Evolutionary conservation across 1,140 invertebrate species (phyloP).

Genomic region (Mercenaria mercenaria): DNA sequence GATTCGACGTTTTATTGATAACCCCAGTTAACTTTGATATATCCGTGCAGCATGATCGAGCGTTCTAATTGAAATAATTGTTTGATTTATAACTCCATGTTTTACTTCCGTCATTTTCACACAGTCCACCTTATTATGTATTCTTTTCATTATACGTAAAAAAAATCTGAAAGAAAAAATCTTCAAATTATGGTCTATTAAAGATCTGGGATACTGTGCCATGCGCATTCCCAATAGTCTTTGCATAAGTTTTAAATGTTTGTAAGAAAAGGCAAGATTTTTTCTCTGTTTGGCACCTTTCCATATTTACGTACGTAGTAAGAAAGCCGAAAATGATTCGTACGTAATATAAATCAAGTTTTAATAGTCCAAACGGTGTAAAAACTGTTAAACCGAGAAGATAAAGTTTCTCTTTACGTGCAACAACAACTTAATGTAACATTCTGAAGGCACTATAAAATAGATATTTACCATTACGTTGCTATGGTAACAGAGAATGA

Average conservation of each 20-base stretch:
- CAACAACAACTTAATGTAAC: slow-evolving; percentile 17
- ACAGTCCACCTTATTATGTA: too few species aligned
- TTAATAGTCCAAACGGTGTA: slow-evolving; percentile 14
- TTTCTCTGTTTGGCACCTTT: neutral
- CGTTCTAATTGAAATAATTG: neutral
- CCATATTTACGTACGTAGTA: slow-evolving; percentile 21
- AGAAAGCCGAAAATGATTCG: neutral
- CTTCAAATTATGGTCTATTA: too few species aligned
- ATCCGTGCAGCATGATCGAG: neutral
- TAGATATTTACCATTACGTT: slow-evolving; percentile 48
- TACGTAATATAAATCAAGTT: slow-evolving; percentile 19
- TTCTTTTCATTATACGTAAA: too few species aligned
- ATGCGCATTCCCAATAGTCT: too few species aligned
- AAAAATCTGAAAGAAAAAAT: too few species aligned
- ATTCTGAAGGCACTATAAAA: slow-evolving; percentile 31
- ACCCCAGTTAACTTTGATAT: neutral
- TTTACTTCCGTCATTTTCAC: neutral
- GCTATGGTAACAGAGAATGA: slow-evolving; percentile 49
- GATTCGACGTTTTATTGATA: neutral
- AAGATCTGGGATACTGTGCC: too few species aligned
- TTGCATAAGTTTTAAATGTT: too few species aligned
- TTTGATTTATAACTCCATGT: neutral
- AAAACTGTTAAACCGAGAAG: slow-evolving; percentile 34
- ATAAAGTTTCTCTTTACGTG: neutral
- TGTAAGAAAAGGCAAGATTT: too few species aligned